A percentile compares a stretch with the other conserved stretches of the same genome.
These are phyloP conservation scores for Tetragnatha montana DNA, from an alignment of 2,888 invertebrate genomes.

Conservation along the genomic window DNA sequence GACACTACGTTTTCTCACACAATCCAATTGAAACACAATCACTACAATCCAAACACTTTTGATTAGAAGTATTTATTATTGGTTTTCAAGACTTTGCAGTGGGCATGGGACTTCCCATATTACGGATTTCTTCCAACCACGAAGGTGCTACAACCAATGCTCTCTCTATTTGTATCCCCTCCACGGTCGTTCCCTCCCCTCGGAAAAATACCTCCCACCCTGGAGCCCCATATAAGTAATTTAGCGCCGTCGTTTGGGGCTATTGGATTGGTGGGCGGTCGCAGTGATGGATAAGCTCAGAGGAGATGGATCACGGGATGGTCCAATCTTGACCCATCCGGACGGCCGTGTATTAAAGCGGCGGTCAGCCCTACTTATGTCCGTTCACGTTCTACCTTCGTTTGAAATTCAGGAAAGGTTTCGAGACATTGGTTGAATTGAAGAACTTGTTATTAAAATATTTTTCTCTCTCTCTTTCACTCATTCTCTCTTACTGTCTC, in stretches of 20 bases:
- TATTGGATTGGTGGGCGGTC: conserved; percentile 50
- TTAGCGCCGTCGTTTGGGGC: conserved; percentile 56
- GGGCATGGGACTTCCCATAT: no score
- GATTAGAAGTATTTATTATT: no score
- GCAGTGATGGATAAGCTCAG: conserved; percentile 42
- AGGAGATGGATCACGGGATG: conserved; percentile 47
- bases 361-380: neutral
- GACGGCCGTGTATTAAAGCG: conserved; percentile 22
- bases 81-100: no score
- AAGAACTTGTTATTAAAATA: no score
- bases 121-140: no score
- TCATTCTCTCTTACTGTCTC: no score
- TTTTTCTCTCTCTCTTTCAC: no score
- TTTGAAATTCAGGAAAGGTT: neutral
- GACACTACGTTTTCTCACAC: no score
- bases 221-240: conserved; percentile 63
- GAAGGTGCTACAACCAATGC: no score
- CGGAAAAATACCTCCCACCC: conserved; percentile 45
- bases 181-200: neutral
- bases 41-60: no score
- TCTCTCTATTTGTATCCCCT: neutral
- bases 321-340: conserved; percentile 44
- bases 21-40: no score
- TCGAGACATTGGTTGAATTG: no score
- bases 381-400: neutral